These are phyloP conservation scores for Darevskia mixta DNA, from an alignment of 2,797 vertebrate species.

Conservation along the genomic window DNA sequence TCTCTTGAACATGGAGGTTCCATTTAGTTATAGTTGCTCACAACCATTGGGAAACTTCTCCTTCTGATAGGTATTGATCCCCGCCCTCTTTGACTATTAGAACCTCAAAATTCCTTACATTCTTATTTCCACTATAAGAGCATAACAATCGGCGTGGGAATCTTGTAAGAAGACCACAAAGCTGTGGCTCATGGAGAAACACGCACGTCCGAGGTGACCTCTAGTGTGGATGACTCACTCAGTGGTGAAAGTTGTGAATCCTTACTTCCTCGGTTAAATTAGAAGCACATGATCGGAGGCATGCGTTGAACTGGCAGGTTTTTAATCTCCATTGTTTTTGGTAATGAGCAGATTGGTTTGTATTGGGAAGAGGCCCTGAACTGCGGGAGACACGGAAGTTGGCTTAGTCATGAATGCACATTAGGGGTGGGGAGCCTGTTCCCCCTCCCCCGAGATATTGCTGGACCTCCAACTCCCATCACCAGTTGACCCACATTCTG, in stretches of 20 bases:
- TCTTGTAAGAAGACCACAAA: not conserved
- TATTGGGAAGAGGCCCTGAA: not conserved
- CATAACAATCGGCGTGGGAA: not conserved
- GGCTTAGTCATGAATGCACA: not conserved
- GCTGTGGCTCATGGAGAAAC: not conserved
- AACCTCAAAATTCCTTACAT: not conserved
- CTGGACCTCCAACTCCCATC: not conserved
- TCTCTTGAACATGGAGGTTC: not conserved
- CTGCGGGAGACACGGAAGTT: too few species aligned
- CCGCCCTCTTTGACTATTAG: not conserved
- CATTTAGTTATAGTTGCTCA: not conserved
- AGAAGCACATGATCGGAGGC: not conserved
- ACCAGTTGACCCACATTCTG: too few species aligned
- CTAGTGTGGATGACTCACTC: not conserved
- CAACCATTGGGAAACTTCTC: not conserved
- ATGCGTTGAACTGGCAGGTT: not conserved
- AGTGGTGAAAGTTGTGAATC: not conserved
- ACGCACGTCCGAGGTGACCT: not conserved
- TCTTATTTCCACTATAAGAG: not conserved
- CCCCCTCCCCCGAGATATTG: not conserved
- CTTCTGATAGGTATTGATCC: too few species aligned
- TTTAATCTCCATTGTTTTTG: not conserved
- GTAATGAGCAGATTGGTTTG: not conserved
- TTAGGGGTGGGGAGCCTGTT: not conserved
- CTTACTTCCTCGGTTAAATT: not conserved